Evolutionary conservation across 2,113 vertebrate species (phyloP).

Genomic region (Orthochromis indermauri): DNA sequence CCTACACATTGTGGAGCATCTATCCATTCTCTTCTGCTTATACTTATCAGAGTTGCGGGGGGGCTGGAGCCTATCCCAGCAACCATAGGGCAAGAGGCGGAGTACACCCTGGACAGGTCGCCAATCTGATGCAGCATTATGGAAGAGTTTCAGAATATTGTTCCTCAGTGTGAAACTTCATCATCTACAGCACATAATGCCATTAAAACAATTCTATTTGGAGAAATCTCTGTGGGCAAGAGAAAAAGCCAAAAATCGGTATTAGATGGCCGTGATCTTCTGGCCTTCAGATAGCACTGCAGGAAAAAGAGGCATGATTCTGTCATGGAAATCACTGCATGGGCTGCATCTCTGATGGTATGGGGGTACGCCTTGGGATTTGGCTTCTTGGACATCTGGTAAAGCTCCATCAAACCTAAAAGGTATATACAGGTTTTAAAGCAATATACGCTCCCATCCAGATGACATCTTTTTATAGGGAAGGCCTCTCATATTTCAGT

Average conservation of each 20-base stretch:
- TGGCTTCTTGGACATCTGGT: neutral
- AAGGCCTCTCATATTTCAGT: neutral
- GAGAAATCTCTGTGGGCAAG: neutral
- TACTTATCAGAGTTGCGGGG: neutral
- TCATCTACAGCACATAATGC: neutral
- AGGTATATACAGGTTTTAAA: neutral
- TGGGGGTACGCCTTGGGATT: neutral
- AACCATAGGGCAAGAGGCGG: neutral
- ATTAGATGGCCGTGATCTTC: neutral
- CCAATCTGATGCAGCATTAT: neutral
- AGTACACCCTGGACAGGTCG: neutral
- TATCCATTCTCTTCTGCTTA: neutral
- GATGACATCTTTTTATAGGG: neutral
- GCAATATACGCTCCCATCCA: neutral
- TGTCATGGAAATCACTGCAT: neutral
- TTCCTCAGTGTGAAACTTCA: neutral
- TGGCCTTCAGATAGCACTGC: neutral
- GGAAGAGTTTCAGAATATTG: neutral
- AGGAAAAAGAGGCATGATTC: neutral
- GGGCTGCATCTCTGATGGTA: neutral
- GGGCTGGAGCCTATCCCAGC: rapidly evolving
- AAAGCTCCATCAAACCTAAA: neutral
- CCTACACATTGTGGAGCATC: neutral
- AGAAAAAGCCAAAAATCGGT: rapidly evolving
- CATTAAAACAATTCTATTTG: neutral